Percentiles rank a stretch among this genome's conserved stretches.
Conservation (phyloP, 2,797 vertebrate genomes). For the Sarcoramphus papa region DNA sequence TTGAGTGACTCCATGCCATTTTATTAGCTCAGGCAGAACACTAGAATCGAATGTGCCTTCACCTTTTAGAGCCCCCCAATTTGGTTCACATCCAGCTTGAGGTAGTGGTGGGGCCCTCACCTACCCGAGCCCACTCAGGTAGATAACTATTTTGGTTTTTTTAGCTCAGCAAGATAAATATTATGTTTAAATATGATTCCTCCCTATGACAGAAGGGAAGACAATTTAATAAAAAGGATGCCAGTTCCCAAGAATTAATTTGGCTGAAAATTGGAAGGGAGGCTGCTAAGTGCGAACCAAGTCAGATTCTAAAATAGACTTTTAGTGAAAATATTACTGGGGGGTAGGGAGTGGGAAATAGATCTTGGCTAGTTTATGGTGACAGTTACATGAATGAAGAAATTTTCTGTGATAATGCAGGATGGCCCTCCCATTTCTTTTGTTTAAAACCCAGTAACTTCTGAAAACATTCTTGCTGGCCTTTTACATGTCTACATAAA, state of each 20-base stretch:
- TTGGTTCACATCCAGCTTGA: neutral
- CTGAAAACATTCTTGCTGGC: neutral
- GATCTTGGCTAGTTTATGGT: neutral
- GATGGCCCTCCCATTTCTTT: neutral
- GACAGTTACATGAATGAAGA: neutral
- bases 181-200: neutral
- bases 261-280: neutral
- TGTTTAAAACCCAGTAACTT: neutral
- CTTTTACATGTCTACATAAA: neutral
- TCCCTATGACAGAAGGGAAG: neutral
- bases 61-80: rapidly evolving
- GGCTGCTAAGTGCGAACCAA: neutral
- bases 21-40: neutral
- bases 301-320: neutral
- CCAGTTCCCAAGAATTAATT: neutral
- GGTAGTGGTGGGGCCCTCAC: rapidly evolving
- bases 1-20: neutral
- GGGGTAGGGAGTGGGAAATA: neutral
- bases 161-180: neutral
- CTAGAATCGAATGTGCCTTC: rapidly evolving
- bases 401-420: neutral
- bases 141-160: rapidly evolving
- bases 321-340: neutral
- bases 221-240: neutral
- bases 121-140: neutral